phyloP scores from a whole-genome alignment of 1,140 invertebrate genomes.

The Diuraphis noxia region DNA sequence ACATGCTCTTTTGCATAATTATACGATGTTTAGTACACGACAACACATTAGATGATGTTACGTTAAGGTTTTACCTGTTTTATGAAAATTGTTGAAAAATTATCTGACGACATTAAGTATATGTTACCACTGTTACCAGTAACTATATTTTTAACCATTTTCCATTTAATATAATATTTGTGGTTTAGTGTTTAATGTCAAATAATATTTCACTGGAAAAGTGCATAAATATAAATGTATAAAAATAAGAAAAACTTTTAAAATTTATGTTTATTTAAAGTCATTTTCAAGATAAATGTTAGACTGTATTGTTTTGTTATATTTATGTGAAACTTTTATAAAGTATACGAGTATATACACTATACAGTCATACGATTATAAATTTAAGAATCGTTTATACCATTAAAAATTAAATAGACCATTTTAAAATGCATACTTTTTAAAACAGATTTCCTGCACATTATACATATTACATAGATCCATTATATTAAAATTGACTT shows the following conservation, averaged over 20 bases:
- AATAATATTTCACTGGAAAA: background rate
- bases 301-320: background rate
- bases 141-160: background rate
- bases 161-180: background rate
- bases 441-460: background rate
- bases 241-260: background rate
- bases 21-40: background rate
- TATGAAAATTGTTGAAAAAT: background rate
- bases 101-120: background rate
- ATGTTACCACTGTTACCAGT: background rate
- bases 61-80: background rate
- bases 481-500: background rate
- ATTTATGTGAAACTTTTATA: background rate
- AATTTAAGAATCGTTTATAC: background rate
- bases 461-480: background rate
- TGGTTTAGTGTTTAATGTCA: background rate
- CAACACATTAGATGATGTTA: background rate
- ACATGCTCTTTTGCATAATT: background rate
- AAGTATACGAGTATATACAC: background rate
- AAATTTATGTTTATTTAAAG: background rate
- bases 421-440: background rate
- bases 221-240: no score
- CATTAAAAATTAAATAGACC: background rate
- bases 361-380: background rate
- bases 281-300: background rate